Conservation (phyloP, 1,140 invertebrate genomes). For the Hypothenemus hampei region DNA sequence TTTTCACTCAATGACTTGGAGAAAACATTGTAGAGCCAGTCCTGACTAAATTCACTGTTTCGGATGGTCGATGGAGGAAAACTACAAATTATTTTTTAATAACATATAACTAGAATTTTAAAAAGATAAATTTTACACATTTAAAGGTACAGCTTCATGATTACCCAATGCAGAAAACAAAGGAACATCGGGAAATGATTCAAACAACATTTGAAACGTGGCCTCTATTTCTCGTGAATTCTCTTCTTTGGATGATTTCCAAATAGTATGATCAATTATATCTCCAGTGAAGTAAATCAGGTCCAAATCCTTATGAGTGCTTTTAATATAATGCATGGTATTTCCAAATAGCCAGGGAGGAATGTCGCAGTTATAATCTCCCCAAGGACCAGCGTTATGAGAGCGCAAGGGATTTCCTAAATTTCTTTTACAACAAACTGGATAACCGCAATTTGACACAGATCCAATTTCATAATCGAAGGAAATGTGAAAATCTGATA, state of each 20-base stretch:
- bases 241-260: conserved; percentile 66
- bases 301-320: conserved; percentile 59
- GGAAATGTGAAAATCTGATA: conserved; percentile 79
- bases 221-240: conserved; percentile 59
- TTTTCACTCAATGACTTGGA: conserved; percentile 58
- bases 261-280: conserved; percentile 76
- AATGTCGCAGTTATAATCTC: conserved; percentile 71
- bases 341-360: conserved; percentile 62
- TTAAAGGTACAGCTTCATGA: conserved; percentile 81
- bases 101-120: neutral
- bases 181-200: conserved; percentile 58
- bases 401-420: conserved; percentile 31
- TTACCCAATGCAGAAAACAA: conserved; percentile 78
- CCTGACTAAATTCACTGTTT: conserved; percentile 9
- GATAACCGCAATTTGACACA: conserved; percentile 65
- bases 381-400: conserved; percentile 75
- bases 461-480: conserved; percentile 62
- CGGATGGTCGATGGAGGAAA: conserved; percentile 15
- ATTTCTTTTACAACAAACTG: conserved; percentile 68
- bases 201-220: conserved; percentile 54
- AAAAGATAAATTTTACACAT: conserved; percentile 62
- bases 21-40: conserved; percentile 64
- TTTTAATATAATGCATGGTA: conserved; percentile 52
- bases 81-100: conserved; percentile 7
- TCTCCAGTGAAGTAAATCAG: conserved; percentile 83